phyloP scores from a whole-genome alignment of 2,888 invertebrate genomes.

The Rhingia rostrata region DNA sequence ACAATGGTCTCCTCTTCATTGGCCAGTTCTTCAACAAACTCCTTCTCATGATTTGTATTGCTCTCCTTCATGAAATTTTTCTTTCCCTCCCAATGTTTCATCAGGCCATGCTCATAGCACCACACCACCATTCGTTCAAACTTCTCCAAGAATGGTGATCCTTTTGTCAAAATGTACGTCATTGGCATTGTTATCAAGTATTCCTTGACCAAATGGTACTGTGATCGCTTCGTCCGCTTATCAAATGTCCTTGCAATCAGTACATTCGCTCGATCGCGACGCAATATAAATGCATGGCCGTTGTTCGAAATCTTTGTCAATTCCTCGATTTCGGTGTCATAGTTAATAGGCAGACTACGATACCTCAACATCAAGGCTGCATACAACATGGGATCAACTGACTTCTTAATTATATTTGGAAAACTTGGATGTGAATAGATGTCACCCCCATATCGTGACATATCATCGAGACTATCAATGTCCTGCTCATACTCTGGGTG shows the following conservation, averaged over 20 bases:
- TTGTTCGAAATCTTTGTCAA: constrained; percentile 53
- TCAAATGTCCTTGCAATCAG: constrained; percentile 79
- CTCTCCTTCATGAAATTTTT: too few relatives aligned
- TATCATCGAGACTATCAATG: constrained; percentile 77
- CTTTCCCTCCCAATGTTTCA: constrained; percentile 78
- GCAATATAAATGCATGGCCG: constrained; percentile 77
- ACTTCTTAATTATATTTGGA: constrained; percentile 69
- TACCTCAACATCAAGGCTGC: constrained; percentile 58
- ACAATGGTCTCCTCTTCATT: too few relatives aligned
- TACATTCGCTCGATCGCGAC: constrained; percentile 78
- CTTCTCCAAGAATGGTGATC: constrained; percentile 79
- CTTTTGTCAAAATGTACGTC: constrained; percentile 78
- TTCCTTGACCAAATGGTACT: constrained; percentile 80
- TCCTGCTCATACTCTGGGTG: constrained; percentile 78
- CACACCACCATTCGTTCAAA: constrained; percentile 77
- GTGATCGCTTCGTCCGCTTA: constrained; percentile 76
- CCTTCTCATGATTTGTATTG: too few relatives aligned
- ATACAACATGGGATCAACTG: constrained; percentile 73
- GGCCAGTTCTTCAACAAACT: too few relatives aligned
- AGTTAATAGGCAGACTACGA: constrained; percentile 69
- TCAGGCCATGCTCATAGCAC: constrained; percentile 78
- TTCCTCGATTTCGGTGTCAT: constrained; percentile 47
- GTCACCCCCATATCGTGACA: constrained; percentile 71
- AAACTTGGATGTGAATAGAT: constrained; percentile 76
- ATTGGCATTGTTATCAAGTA: constrained; percentile 78